These are phyloP conservation scores for Camponotus fellah DNA, from an alignment of 2,888 invertebrate genomes.

Conservation along the genomic window DNA sequence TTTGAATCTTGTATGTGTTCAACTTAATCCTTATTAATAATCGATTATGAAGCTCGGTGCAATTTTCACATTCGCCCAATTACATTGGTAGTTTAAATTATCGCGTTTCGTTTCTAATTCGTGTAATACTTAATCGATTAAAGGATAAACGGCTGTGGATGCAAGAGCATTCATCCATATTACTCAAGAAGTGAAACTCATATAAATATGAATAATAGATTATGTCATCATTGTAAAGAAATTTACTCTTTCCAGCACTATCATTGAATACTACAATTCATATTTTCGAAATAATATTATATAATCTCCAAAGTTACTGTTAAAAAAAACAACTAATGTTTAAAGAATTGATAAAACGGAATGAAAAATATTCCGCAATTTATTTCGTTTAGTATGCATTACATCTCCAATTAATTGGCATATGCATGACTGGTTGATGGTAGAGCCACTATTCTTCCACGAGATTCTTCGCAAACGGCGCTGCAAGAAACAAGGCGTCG, in stretches of 20 bases:
- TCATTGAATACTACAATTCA: not conserved
- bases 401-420: not conserved
- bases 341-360: not conserved
- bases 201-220: not conserved
- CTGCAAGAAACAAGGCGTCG: conserved; percentile 60
- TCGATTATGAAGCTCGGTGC: conserved; percentile 47
- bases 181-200: conserved; percentile 32
- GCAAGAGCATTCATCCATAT: conserved; percentile 37
- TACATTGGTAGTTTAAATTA: conserved; percentile 61
- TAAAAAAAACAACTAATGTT: not conserved
- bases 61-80: conserved; percentile 62
- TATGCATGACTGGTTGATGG: not conserved
- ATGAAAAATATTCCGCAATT: not conserved
- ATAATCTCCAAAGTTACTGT: not conserved
- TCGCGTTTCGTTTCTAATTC: conserved; percentile 73
- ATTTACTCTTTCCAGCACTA: not conserved
- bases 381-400: not conserved
- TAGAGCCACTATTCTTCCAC: not conserved
- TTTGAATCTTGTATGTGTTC: conserved; percentile 50
- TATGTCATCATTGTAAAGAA: not conserved
- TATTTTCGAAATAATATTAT: not conserved
- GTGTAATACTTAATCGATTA: conserved; percentile 72
- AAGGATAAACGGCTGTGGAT: conserved; percentile 42
- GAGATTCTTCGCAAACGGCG: conserved; percentile 24
- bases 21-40: conserved; percentile 56